A percentile compares a stretch with the other conserved stretches of the same genome.
Evolutionary conservation across 2,888 invertebrate genomes (phyloP).

Genomic region (Matsumyia berberina): DNA sequence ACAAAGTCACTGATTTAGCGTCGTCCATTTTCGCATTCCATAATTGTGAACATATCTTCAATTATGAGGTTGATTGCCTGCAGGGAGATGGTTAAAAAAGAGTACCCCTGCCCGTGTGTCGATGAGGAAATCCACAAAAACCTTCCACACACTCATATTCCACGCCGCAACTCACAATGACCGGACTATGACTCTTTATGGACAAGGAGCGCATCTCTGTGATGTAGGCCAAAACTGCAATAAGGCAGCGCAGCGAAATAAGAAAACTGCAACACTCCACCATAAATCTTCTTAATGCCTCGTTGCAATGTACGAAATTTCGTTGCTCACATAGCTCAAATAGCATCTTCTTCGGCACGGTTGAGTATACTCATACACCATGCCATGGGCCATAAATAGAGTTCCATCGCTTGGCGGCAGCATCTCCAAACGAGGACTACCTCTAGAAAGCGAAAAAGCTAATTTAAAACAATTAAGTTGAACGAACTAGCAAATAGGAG

Average conservation of each 20-base stretch:
- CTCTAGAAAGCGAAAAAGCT: constrained; percentile 57
- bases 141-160: constrained; percentile 56
- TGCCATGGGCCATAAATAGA: constrained; percentile 58
- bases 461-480: constrained; percentile 76
- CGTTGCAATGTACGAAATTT: constrained; percentile 71
- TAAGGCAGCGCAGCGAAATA: constrained; percentile 67
- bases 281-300: constrained; percentile 75
- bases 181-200: constrained; percentile 59
- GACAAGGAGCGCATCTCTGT: constrained; percentile 70
- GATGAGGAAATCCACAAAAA: constrained; percentile 62
- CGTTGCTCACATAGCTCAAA: constrained; percentile 74
- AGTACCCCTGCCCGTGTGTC: constrained; percentile 39
- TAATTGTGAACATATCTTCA: constrained; percentile 76
- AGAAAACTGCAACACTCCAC: constrained; percentile 68
- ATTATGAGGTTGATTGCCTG: constrained; percentile 73
- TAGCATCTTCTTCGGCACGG: constrained; percentile 28
- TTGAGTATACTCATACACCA: constrained; percentile 12
- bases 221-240: constrained; percentile 74
- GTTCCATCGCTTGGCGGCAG: constrained; percentile 23
- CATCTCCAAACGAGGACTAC: constrained; percentile 22
- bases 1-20: constrained; percentile 75
- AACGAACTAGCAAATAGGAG: constrained; percentile 66
- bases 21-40: constrained; percentile 74
- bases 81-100: constrained; percentile 45
- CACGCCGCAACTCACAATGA: constrained; percentile 47